phyloP scores from a whole-genome alignment of 1,140 invertebrate species.

The Trichonephila clavata region DNA sequence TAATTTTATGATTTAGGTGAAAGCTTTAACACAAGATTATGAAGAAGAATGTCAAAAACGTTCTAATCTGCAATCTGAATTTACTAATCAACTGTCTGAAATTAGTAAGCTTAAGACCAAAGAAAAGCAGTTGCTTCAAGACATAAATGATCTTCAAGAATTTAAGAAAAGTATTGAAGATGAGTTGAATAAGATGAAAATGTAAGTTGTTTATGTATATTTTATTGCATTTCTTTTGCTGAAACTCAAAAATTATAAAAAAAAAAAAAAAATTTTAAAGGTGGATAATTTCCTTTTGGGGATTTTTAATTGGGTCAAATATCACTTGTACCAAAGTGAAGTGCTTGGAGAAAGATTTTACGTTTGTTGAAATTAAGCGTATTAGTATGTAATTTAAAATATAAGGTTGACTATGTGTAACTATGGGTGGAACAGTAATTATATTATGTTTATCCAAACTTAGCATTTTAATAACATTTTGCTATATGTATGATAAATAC shows the following conservation, averaged over 20 bases:
- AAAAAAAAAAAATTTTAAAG: too few relatives aligned
- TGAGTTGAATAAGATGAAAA: slow-evolving; percentile 90
- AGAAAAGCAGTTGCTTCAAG: slow-evolving; percentile 88
- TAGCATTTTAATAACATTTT: too few relatives aligned
- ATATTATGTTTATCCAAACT: too few relatives aligned
- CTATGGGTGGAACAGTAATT: too few relatives aligned
- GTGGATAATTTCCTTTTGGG: too few relatives aligned
- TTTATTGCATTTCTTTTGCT: not conserved
- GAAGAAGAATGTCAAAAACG: slow-evolving; percentile 94
- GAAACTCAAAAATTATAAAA: not conserved
- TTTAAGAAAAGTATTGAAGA: slow-evolving; percentile 88
- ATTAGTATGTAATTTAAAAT: too few relatives aligned
- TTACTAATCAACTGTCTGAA: slow-evolving; percentile 87
- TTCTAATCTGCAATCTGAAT: slow-evolving; percentile 86
- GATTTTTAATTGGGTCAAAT: too few relatives aligned
- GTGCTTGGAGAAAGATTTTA: too few relatives aligned
- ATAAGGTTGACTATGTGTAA: too few relatives aligned
- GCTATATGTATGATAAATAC: too few relatives aligned
- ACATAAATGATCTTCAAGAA: slow-evolving; percentile 87
- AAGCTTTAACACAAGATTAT: slow-evolving; percentile 89
- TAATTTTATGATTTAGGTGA: slow-evolving; percentile 82
- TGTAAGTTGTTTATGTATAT: slow-evolving; percentile 79
- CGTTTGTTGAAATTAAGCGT: too few relatives aligned
- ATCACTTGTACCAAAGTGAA: too few relatives aligned
- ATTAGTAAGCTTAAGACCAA: slow-evolving; percentile 87